Conservation (phyloP, 1,140 invertebrate species). For the Brachionus rotundiformis region DNA sequence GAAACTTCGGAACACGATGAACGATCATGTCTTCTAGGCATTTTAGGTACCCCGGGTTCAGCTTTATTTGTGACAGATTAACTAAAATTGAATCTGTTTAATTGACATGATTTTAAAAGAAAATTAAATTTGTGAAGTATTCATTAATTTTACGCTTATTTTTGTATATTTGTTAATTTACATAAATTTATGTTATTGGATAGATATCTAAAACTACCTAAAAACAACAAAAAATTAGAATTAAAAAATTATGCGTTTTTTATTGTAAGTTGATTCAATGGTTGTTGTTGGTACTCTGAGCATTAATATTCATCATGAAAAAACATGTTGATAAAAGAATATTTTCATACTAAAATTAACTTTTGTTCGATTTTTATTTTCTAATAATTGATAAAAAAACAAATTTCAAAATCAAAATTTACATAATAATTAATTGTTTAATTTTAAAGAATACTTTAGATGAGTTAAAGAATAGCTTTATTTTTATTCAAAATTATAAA, state of each 20-base stretch:
- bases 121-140: background rate
- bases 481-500: too few species aligned
- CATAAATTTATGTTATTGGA: background rate
- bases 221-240: slow-evolving; percentile 4
- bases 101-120: slow-evolving; percentile 9
- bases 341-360: slow-evolving; percentile 8
- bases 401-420: too few species aligned
- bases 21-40: slow-evolving; percentile 34
- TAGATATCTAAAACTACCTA: background rate
- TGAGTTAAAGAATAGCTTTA: too few species aligned
- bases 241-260: slow-evolving; percentile 35
- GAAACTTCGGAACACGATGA: slow-evolving; percentile 35
- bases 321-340: slow-evolving; percentile 3
- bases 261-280: background rate
- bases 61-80: background rate
- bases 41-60: background rate
- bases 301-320: background rate
- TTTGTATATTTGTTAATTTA: background rate
- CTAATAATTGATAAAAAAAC: too few species aligned
- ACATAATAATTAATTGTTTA: too few species aligned
- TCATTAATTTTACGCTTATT: background rate
- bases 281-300: background rate
- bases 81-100: slow-evolving; percentile 11
- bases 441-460: too few species aligned
- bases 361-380: slow-evolving; percentile 6